These are phyloP conservation scores for Megathymus violae DNA, from an alignment of 1,140 invertebrate species.

Conservation along the genomic window DNA sequence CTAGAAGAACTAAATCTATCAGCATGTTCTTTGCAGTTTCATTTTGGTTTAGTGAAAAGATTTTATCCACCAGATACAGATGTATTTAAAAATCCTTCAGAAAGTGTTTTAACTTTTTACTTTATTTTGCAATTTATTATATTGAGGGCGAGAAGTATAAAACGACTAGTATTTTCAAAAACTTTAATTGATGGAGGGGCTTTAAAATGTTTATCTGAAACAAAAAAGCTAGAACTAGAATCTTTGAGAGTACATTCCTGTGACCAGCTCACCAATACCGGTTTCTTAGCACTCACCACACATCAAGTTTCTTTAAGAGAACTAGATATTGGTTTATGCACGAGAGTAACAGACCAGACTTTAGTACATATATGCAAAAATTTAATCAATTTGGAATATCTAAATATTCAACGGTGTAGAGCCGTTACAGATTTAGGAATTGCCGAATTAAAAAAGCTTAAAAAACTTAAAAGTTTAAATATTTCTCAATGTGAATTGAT, in stretches of 20 bases:
- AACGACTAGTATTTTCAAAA: conserved; percentile 86
- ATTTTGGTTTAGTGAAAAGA: conserved; percentile 86
- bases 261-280: conserved; percentile 87
- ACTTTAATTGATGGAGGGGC: conserved; percentile 87
- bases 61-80: conserved; percentile 85
- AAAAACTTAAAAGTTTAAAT: conserved; percentile 85
- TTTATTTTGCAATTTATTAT: conserved; percentile 86
- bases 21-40: conserved; percentile 88
- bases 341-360: conserved; percentile 86
- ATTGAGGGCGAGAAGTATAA: conserved; percentile 83
- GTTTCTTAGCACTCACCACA: conserved; percentile 83
- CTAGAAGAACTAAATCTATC: conserved; percentile 86
- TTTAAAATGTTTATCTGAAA: conserved; percentile 83
- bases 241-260: conserved; percentile 85
- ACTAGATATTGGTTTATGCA: conserved; percentile 86
- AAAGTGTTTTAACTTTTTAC: conserved; percentile 88
- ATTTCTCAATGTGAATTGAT: conserved; percentile 87
- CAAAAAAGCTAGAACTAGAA: conserved; percentile 83
- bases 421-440: conserved; percentile 86
- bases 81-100: conserved; percentile 83
- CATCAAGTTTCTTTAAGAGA: conserved; percentile 84
- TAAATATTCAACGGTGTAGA: conserved; percentile 85
- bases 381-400: conserved; percentile 82
- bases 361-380: conserved; percentile 84
- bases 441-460: conserved; percentile 81